These are phyloP conservation scores for Gopherus flavomarginatus DNA, from an alignment of 2,113 vertebrate genomes.

Conservation along the genomic window DNA sequence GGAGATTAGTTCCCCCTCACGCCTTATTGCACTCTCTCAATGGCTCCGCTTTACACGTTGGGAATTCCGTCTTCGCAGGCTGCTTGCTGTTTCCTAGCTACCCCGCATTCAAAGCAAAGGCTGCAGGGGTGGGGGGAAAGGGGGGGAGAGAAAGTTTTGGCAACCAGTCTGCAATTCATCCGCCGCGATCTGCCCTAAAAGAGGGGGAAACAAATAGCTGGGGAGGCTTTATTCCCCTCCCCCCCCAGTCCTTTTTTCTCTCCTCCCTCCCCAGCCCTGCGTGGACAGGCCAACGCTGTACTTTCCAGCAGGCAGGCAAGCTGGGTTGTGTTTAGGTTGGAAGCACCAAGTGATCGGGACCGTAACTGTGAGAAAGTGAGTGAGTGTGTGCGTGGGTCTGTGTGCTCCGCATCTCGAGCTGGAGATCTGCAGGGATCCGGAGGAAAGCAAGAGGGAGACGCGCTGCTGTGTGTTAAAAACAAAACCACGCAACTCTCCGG, in stretches of 20 bases:
- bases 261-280: no score
- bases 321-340: neutral
- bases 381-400: no score
- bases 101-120: slow-evolving; percentile 80
- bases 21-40: slow-evolving; percentile 96
- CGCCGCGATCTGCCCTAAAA: neutral
- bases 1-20: slow-evolving; percentile 98
- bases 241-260: neutral
- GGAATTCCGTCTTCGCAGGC: slow-evolving; percentile 86
- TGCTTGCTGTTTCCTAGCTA: slow-evolving; percentile 86
- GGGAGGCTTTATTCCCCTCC: neutral
- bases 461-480: neutral
- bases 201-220: neutral
- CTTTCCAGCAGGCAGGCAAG: neutral
- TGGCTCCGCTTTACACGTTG: slow-evolving; percentile 88
- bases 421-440: neutral
- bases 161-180: slow-evolving; percentile 71
- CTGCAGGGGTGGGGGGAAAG: neutral
- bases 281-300: neutral
- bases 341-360: neutral
- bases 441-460: neutral
- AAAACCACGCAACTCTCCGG: neutral
- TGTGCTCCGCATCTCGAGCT: neutral
- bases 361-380: neutral
- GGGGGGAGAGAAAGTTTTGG: slow-evolving; percentile 53